These are phyloP conservation scores for Drosophila paulistorum DNA, from an alignment of 1,140 invertebrate species.

Conservation along the genomic window DNA sequence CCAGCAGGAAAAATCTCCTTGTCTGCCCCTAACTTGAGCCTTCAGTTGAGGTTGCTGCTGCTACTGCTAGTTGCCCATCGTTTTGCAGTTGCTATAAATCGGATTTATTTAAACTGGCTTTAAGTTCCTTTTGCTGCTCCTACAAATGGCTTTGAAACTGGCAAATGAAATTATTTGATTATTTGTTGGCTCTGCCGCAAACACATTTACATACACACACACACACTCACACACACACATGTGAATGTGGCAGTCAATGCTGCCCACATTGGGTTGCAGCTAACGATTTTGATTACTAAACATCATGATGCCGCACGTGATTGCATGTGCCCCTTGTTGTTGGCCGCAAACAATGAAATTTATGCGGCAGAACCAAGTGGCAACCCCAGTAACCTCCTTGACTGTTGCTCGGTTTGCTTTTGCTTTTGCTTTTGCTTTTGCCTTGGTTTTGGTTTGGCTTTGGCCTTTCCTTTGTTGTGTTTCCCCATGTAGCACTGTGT, in stretches of 20 bases:
- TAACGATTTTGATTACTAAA: constrained; percentile 76
- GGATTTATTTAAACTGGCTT: constrained; percentile 51
- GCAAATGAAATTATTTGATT: constrained; percentile 65
- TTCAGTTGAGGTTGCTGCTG: constrained; percentile 21
- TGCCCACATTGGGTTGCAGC: constrained; percentile 39
- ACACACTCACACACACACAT: neutral
- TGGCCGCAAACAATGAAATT: constrained; percentile 60
- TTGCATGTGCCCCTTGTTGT: constrained; percentile 48
- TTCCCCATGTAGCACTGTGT: constrained; percentile 27
- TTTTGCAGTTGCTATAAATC: constrained; percentile 45
- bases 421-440: constrained; percentile 21
- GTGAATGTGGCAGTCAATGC: neutral
- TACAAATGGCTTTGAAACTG: neutral
- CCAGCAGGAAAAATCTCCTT: neutral
- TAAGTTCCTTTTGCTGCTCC: constrained; percentile 42
- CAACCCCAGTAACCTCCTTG: constrained; percentile 35
- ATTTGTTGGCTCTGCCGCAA: constrained; percentile 38
- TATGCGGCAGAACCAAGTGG: constrained; percentile 35
- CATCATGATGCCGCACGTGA: constrained; percentile 50
- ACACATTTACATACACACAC: constrained; percentile 14
- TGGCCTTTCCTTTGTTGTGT: constrained; percentile 4
- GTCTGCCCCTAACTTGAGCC: too few species aligned
- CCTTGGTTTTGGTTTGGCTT: constrained; percentile 23
- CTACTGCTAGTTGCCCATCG: constrained; percentile 32
- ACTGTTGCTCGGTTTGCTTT: constrained; percentile 38